A percentile compares a stretch with the other conserved stretches of the same genome.
Conservation (phyloP, 2,113 vertebrate species). For the Alethe diademata region DNA sequence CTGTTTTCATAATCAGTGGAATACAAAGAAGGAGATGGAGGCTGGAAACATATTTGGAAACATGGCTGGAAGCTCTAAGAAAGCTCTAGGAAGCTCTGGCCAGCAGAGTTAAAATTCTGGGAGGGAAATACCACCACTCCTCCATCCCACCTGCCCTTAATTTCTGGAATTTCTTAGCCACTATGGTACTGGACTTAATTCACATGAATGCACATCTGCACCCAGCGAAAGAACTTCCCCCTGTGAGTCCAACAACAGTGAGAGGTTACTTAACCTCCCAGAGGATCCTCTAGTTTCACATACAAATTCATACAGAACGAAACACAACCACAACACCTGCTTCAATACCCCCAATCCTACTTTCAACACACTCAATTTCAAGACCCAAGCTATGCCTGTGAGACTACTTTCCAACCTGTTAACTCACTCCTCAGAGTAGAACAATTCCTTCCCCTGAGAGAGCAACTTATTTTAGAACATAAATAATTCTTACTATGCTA, state of each 20-base stretch:
- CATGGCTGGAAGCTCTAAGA: background rate
- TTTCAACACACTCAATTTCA: background rate
- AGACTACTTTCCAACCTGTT: background rate
- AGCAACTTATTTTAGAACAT: background rate
- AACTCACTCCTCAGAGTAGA: background rate
- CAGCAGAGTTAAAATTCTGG: background rate
- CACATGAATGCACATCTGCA: fast-evolving
- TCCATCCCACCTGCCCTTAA: background rate
- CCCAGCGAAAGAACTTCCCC: background rate
- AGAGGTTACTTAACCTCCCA: background rate
- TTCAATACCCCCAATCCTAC: background rate
- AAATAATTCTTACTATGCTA: background rate
- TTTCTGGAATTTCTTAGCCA: background rate
- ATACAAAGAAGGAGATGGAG: background rate
- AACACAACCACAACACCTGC: background rate
- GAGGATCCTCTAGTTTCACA: background rate
- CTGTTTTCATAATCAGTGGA: background rate
- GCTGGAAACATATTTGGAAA: background rate
- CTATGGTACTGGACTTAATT: background rate
- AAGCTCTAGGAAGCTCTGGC: background rate
- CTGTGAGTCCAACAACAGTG: fast-evolving
- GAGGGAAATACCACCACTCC: background rate
- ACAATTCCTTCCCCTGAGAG: background rate
- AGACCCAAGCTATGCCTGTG: background rate
- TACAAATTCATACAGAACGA: background rate